Evolutionary conservation across 2,888 invertebrate genomes (phyloP).

Genomic region (Beris morrisii): DNA sequence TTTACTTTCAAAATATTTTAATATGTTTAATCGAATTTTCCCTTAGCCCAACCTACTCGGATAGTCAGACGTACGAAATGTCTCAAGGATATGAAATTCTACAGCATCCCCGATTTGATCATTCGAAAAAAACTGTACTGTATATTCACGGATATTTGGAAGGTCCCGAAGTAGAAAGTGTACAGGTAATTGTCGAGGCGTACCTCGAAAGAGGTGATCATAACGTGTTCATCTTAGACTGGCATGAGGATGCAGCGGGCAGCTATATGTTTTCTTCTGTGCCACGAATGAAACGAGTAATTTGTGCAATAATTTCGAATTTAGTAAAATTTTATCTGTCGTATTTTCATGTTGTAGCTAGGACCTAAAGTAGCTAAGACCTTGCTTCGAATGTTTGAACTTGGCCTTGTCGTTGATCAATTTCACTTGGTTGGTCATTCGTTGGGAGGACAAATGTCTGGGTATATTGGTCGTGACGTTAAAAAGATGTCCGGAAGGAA

Average conservation of each 20-base stretch:
- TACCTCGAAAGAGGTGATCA: slow-evolving; percentile 50
- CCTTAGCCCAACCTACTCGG: slow-evolving; percentile 13
- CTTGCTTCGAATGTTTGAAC: slow-evolving; percentile 42
- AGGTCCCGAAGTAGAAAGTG: slow-evolving; percentile 61
- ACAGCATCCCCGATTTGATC: slow-evolving; percentile 25
- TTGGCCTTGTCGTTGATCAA: slow-evolving; percentile 38
- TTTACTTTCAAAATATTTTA: too few relatives aligned
- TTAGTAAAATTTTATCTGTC: too few relatives aligned
- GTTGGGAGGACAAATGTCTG: slow-evolving; percentile 41
- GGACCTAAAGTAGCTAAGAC: slow-evolving; percentile 49
- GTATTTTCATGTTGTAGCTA: slow-evolving; percentile 40
- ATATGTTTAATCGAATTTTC: too few relatives aligned
- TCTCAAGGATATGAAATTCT: slow-evolving; percentile 10
- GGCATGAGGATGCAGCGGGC: slow-evolving; percentile 54
- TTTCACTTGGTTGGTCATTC: slow-evolving; percentile 43
- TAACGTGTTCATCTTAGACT: slow-evolving; percentile 52
- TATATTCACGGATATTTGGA: slow-evolving; percentile 66
- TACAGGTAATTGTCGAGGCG: slow-evolving; percentile 57
- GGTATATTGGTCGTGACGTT: slow-evolving; percentile 38
- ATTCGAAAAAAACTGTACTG: slow-evolving; percentile 56
- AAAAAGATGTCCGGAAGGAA: slow-evolving; percentile 33
- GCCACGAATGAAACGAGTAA: slow-evolving; percentile 49
- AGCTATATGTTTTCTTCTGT: slow-evolving; percentile 54
- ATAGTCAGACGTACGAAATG: slow-evolving; percentile 11
- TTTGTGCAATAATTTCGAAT: neutral